Conservation (phyloP, 1,140 invertebrate species). For the Helicorthomorpha holstii region DNA sequence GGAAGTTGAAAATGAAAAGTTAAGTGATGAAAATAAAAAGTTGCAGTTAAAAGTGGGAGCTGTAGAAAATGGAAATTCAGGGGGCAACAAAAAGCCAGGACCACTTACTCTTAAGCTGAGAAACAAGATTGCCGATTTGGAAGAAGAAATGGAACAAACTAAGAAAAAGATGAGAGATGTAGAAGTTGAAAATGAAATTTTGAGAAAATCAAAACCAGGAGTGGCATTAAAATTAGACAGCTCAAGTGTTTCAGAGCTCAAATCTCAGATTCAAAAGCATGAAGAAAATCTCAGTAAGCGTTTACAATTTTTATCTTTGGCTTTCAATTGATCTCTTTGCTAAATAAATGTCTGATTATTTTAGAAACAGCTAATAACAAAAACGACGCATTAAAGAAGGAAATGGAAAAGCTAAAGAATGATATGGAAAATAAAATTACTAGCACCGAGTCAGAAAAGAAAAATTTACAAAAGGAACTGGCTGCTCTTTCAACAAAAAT, state of each 20-base stretch:
- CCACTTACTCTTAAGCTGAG: constrained; percentile 16
- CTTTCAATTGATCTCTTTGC: no score
- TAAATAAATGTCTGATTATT: no score
- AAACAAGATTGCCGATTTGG: constrained; percentile 34
- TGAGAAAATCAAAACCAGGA: constrained; percentile 15
- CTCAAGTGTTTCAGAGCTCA: constrained; percentile 13
- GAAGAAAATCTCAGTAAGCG: constrained; percentile 29
- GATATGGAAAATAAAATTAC: no score
- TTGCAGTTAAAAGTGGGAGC: constrained; percentile 26
- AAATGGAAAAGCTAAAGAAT: no score
- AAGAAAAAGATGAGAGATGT: constrained; percentile 17
- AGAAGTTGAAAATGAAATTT: constrained; percentile 19
- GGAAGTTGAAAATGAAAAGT: constrained; percentile 54
- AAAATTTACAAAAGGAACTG: no score
- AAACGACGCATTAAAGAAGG: no score
- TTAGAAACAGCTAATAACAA: no score
- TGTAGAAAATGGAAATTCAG: constrained; percentile 29
- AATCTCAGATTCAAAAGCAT: constrained; percentile 26
- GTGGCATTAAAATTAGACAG: constrained; percentile 14
- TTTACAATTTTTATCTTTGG: no score
- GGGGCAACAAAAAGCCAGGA: constrained; percentile 29
- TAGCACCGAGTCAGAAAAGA: no score
- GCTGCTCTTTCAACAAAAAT: no score
- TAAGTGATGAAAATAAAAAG: constrained; percentile 49
- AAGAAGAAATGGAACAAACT: constrained; percentile 21